Base-by-base conservation (phyloP, 2,113 vertebrate genomes). In the Trichomycterus rosablanca region DNA sequence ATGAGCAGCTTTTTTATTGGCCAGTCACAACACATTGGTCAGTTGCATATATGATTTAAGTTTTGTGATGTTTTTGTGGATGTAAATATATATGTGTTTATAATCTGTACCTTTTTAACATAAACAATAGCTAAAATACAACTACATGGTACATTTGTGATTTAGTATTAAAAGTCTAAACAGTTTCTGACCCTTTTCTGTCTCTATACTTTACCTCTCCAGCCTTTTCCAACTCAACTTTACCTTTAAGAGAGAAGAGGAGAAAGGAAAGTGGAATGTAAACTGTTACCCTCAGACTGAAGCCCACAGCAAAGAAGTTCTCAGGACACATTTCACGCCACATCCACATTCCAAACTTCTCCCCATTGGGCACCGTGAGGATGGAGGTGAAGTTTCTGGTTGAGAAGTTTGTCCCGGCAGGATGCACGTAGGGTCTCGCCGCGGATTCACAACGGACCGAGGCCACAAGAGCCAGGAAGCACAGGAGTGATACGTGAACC, bases 301-400 rank as follows among this genome's bases (percentile, higher is more conserved):
- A 87, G 57, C 81, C 79, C 19, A 71, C 74, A n/a, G 82, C 76
- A 24, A 74, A 86, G 71, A 80, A 85, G 1, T 37, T 16, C 1
- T 83, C 75, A 0, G 81, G 80, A 42, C 82, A 88, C 76, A 81
- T 84, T 74, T 86, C 86, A 1, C 72, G 54, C 77, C 87, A 84
- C 0, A 1, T 83, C 75, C 80, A 87, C 35, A 12, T 51, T 11
- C 81, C 81, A 66, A 85, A 84, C 53, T 7, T 2, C 66, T 78
- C 86, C 59, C 77, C 84, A 2, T 87, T 85, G 34, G 4, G 40
- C 24, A 79, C 39, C 0, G 19, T 56, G 1, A 77, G 20, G 43
- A 78, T 14, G 11, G 75, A 81, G 7, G 30, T 24, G 66, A 63
- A 70, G 18, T 61, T 9, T 18, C 84, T 75, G 63, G 3, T 55